Evolutionary conservation across 2,888 invertebrate genomes (phyloP).

Genomic region (Lissonota sp.): DNA sequence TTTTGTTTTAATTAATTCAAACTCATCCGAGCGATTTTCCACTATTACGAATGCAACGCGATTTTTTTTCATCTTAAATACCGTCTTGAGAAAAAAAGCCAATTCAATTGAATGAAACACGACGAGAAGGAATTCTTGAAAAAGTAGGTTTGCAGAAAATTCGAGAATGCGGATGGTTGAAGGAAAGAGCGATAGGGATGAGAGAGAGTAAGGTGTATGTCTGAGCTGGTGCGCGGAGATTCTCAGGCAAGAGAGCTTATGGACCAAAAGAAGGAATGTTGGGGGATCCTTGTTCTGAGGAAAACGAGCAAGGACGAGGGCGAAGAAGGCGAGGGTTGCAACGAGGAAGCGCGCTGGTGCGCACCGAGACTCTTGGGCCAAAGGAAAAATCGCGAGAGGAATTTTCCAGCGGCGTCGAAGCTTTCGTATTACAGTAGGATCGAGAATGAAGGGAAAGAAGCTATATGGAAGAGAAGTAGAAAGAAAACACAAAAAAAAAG

Average conservation of each 20-base stretch:
- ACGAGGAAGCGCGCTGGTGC: constrained; percentile 22
- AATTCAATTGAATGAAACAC: background rate
- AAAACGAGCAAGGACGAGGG: no score
- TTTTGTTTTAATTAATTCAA: no score
- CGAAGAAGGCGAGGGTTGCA: no score
- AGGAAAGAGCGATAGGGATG: no score
- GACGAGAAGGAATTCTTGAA: constrained; percentile 11
- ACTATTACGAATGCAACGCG: no score
- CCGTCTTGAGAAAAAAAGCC: background rate
- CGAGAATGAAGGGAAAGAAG: background rate
- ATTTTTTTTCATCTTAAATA: background rate
- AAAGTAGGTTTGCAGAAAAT: constrained; percentile 22
- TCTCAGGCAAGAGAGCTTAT: constrained; percentile 19
- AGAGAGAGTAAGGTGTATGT: constrained; percentile 10
- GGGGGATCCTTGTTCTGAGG: constrained; percentile 36
- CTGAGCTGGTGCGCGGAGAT: background rate
- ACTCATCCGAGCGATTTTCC: no score
- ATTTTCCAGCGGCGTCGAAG: constrained; percentile 15
- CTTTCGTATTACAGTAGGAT: constrained; percentile 4
- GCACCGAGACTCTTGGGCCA: constrained; percentile 20
- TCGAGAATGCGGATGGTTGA: constrained; percentile 32
- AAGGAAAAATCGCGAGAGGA: constrained; percentile 35
- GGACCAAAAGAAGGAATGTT: constrained; percentile 35
- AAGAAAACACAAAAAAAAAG: background rate
- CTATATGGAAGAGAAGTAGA: background rate